Percentiles rank a stretch among this genome's conserved stretches.
Conservation (phyloP, 2,888 invertebrate genomes). For the Dioctria rufipes region DNA sequence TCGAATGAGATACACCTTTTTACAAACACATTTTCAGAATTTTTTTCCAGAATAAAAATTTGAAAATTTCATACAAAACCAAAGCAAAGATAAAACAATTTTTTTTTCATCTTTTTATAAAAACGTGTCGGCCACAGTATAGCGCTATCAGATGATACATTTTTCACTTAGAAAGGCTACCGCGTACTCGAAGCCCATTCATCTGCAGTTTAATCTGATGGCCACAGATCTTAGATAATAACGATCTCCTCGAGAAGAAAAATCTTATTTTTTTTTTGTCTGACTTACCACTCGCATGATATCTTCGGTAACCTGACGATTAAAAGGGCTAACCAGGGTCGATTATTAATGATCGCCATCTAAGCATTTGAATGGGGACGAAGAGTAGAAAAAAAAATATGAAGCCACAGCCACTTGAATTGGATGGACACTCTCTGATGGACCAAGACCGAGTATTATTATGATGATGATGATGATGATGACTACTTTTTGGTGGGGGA, state of each 20-base stretch:
- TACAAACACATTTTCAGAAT: not conserved
- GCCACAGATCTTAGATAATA: constrained; percentile 57
- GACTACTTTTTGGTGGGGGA: constrained; percentile 57
- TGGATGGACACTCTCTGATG: constrained; percentile 16
- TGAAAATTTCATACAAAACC: constrained; percentile 46
- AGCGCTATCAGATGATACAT: constrained; percentile 55
- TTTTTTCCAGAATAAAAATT: constrained; percentile 31
- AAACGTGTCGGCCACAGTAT: not conserved
- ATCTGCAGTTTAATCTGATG: constrained; percentile 58
- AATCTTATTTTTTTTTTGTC: constrained; percentile 36
- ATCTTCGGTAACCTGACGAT: constrained; percentile 37
- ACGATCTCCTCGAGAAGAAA: constrained; percentile 5
- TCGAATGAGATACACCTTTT: not conserved
- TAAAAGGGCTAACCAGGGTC: constrained; percentile 49
- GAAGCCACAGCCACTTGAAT: constrained; percentile 13
- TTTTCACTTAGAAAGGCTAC: constrained; percentile 58
- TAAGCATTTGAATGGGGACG: constrained; percentile 38
- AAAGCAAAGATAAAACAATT: not conserved
- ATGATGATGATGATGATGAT: constrained; percentile 58
- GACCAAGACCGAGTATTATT: constrained; percentile 5
- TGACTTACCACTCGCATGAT: constrained; percentile 18
- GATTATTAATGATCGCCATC: constrained; percentile 55
- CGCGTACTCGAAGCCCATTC: constrained; percentile 56
- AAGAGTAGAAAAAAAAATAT: constrained; percentile 11
- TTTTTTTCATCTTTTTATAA: not conserved